These are phyloP conservation scores for Sylvilagus floridanus DNA, from an alignment of 2,797 vertebrate genomes.

Conservation along the genomic window DNA sequence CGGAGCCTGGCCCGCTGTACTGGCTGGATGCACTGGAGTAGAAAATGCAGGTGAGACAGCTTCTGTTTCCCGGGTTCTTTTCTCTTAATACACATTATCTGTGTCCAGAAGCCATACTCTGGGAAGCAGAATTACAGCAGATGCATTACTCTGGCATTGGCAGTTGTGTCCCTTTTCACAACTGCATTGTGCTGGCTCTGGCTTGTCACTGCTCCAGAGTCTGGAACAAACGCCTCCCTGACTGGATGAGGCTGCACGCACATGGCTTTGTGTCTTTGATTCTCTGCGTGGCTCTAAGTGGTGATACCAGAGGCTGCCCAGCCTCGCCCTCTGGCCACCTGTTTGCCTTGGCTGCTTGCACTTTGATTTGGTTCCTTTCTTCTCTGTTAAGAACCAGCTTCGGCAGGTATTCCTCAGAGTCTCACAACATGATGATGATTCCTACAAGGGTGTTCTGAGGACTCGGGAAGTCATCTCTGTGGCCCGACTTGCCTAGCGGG, in stretches of 20 bases:
- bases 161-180: constrained; percentile 6
- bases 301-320: neutral
- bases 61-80: neutral
- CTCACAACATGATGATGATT: neutral
- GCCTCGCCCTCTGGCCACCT: neutral
- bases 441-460: neutral
- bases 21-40: neutral
- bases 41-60: neutral
- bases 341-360: neutral
- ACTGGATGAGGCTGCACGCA: neutral
- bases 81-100: neutral
- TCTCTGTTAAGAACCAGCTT: neutral
- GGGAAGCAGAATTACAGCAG: constrained; percentile 35
- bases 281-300: constrained; percentile 20
- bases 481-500: neutral
- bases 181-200: neutral
- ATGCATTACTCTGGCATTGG: neutral
- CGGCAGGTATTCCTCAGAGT: neutral
- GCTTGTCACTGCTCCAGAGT: neutral
- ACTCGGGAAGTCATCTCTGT: neutral
- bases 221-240: neutral
- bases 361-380: neutral
- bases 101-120: constrained; percentile 1
- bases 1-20: neutral
- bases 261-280: constrained; percentile 11